Evolutionary conservation across 1,140 invertebrate species (phyloP), one percentile per base, ranked within the genome.

Genomic region (Cheumatopsyche charites): DNA sequence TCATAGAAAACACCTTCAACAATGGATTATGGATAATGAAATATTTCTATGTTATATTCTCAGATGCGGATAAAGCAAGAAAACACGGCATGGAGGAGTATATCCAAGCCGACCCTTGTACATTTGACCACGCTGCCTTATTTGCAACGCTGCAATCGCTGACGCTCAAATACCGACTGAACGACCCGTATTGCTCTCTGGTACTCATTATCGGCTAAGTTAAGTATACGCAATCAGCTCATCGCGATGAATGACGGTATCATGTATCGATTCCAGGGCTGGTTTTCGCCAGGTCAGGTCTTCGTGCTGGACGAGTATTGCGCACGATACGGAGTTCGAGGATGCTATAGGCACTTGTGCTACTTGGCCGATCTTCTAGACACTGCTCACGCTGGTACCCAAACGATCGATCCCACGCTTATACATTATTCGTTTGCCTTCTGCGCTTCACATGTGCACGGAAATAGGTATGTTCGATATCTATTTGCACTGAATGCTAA

Each of bases 1-100:
- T 58, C 9, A 36, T 5, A 15, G 5, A 49, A 49, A 49, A n/a
- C 47, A 15, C 45, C 2, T 19, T 49, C 13, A 15, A 15, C 13
- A 43, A 43, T 43, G 42, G 13, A 9, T 49, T 49, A 3, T 13
- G 4, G 4, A 49, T 49, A 49, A 5, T 9, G 13, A 49, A n/a
- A 49, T 49, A 49, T 13, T n/a, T 5, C 3, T 5, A 49, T 4
- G 13, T 5, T 66, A 1, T 36, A 23, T 1, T 79, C 79, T 42
- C 78, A 90, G 95, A 98, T 87, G 94, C 96, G 62, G 98, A 99
- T 79, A 90, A 96, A 81, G 97, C 96, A 0, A 88, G 95, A 52
- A 99, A 99, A 81, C 97, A 98, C 83, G 97, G 98, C 36, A 96
- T 99, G 94, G 98, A 99, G 80, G 97, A 99, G 82, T 98, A 94